Conservation (phyloP, 2,888 invertebrate genomes). For the Campaea margaritaria region DNA sequence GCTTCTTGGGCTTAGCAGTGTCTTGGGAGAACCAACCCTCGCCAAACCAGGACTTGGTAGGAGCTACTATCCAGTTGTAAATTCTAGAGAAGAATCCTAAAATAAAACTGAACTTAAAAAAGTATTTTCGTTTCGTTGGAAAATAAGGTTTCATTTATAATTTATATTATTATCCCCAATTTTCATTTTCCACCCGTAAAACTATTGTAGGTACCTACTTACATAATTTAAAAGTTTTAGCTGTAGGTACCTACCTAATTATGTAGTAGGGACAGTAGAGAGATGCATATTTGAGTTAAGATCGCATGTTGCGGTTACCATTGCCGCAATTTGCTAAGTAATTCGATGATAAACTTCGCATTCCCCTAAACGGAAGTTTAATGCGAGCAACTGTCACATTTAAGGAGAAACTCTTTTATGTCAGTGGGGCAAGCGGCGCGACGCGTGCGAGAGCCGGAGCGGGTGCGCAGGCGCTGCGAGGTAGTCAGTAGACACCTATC, state of each 20-base stretch:
- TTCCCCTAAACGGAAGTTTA: slow-evolving; percentile 44
- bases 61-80: slow-evolving; percentile 67
- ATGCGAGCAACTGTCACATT: slow-evolving; percentile 47
- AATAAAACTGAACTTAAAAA: slow-evolving; percentile 20
- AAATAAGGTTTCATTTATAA: no score
- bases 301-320: slow-evolving; percentile 15
- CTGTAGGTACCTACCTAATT: no score
- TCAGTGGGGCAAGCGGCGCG: slow-evolving; percentile 57
- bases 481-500: not conserved
- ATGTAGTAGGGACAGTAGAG: no score
- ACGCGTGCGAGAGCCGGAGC: slow-evolving; percentile 38
- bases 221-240: no score
- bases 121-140: not conserved
- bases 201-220: no score
- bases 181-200: no score
- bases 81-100: slow-evolving; percentile 69
- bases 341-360: slow-evolving; percentile 25
- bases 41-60: slow-evolving; percentile 75
- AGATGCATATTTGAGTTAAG: not conserved
- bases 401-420: slow-evolving; percentile 66
- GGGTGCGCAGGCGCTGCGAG: slow-evolving; percentile 29
- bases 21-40: slow-evolving; percentile 75
- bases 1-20: slow-evolving; percentile 45
- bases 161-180: no score
- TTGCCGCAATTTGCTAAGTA: slow-evolving; percentile 14